These are phyloP conservation scores for Lasioglossum zephyrum DNA, from an alignment of 2,888 invertebrate genomes.

Conservation along the genomic window DNA sequence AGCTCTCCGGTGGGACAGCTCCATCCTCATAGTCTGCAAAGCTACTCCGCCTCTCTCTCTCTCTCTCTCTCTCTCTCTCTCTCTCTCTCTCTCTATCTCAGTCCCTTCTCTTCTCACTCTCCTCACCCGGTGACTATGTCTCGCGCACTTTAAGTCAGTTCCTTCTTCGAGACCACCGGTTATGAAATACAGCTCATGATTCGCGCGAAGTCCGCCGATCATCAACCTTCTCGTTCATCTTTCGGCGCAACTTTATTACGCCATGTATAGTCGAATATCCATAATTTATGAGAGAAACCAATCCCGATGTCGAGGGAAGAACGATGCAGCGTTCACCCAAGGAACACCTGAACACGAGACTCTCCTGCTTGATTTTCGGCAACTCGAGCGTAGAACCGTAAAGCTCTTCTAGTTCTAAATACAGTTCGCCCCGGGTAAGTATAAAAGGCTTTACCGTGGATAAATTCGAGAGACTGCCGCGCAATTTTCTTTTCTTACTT, in stretches of 20 bases:
- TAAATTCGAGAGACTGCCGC: neutral
- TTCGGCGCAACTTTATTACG: slow-evolving; percentile 40
- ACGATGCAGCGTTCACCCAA: neutral
- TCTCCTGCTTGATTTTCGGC: neutral
- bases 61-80: slow-evolving; percentile 34
- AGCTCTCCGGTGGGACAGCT: slow-evolving; percentile 72
- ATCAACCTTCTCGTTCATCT: slow-evolving; percentile 43
- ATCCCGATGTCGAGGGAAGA: slow-evolving; percentile 14
- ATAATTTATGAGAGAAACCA: slow-evolving; percentile 43
- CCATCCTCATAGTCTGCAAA: slow-evolving; percentile 69
- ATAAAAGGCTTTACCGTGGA: neutral
- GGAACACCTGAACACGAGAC: neutral
- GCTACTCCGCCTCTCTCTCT: slow-evolving; percentile 56
- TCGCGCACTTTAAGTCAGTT: slow-evolving; percentile 57
- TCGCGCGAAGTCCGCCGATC: slow-evolving; percentile 57
- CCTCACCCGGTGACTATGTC: slow-evolving; percentile 36
- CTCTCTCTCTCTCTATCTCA: slow-evolving; percentile 11
- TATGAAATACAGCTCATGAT: slow-evolving; percentile 63
- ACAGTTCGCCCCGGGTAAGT: neutral
- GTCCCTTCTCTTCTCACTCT: slow-evolving; percentile 43
- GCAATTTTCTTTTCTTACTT: neutral
- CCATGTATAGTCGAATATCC: slow-evolving; percentile 32
- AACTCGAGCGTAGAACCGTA: neutral
- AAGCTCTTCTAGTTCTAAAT: neutral
- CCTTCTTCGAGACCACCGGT: slow-evolving; percentile 49